A percentile compares a stretch with the other conserved stretches of the same genome.
These are phyloP conservation scores for Harpagifer antarcticus DNA, from an alignment of 2,797 vertebrate genomes.

Conservation along the genomic window DNA sequence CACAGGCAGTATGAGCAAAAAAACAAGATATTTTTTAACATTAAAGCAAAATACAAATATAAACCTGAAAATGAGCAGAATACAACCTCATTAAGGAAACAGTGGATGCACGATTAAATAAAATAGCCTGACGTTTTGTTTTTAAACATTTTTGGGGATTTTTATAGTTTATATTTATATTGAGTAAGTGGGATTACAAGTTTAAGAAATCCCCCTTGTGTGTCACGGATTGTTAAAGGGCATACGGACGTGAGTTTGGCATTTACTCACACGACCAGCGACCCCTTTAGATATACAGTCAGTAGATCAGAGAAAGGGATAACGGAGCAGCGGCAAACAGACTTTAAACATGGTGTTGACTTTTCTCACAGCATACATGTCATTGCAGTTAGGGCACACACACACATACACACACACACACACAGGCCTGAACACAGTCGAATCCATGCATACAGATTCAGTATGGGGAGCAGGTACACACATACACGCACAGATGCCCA, in stretches of 20 bases:
- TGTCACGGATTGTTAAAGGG: conserved; percentile 66
- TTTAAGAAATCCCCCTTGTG: conserved; percentile 30
- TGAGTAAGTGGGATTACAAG: background rate
- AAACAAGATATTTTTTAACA: too few species aligned
- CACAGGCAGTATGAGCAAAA: too few species aligned
- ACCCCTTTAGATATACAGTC: conserved; percentile 52
- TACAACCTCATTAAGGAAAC: background rate
- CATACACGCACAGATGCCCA: conserved; percentile 20
- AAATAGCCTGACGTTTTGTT: too few species aligned
- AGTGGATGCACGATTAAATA: too few species aligned
- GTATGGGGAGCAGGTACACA: conserved; percentile 4
- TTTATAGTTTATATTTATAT: background rate
- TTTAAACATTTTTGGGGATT: too few species aligned
- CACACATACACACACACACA: background rate
- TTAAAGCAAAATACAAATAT: too few species aligned
- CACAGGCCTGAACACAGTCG: background rate
- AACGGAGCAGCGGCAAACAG: conserved; percentile 48
- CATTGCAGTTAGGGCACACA: conserved; percentile 8
- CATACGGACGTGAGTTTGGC: conserved; percentile 56
- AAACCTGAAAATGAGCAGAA: too few species aligned
- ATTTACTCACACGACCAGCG: conserved; percentile 65
- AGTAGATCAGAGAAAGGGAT: conserved; percentile 55
- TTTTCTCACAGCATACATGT: conserved; percentile 58
- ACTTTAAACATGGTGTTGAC: conserved; percentile 74
- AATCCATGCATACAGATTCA: conserved; percentile 25